Percentiles rank a stretch among this genome's conserved stretches.
phyloP scores from a whole-genome alignment of 1,140 invertebrate species.

The Camponotus pennsylvanicus region DNA sequence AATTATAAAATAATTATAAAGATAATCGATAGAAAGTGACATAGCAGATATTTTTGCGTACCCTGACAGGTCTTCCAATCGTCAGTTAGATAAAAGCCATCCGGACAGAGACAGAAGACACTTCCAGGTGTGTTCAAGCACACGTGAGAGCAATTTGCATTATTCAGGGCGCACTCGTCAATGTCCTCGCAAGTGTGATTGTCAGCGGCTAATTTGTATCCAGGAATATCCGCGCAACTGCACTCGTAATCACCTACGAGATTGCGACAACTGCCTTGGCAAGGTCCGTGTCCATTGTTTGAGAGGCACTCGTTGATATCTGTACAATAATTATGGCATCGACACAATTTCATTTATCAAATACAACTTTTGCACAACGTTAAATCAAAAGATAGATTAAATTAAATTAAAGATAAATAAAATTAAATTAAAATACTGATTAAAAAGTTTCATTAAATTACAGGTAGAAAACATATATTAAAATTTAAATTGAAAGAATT shows the following conservation, averaged over 20 bases:
- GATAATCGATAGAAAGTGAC: background rate
- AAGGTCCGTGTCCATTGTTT: constrained; percentile 90
- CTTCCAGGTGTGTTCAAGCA: constrained; percentile 88
- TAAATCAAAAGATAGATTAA: no score
- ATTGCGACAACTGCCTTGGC: constrained; percentile 90
- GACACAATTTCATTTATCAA: background rate
- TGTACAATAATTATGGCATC: constrained; percentile 62
- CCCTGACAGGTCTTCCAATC: constrained; percentile 87
- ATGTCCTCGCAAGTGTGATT: constrained; percentile 87
- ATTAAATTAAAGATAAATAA: background rate
- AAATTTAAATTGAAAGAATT: background rate
- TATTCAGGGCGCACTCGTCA: constrained; percentile 88
- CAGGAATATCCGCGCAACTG: constrained; percentile 87
- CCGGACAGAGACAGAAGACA: constrained; percentile 88
- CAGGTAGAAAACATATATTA: background rate
- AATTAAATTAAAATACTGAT: constrained; percentile 2
- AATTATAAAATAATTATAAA: no score
- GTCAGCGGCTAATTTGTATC: constrained; percentile 88
- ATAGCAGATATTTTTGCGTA: constrained; percentile 60
- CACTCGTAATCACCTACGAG: constrained; percentile 88
- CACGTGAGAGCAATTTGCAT: constrained; percentile 87
- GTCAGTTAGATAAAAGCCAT: constrained; percentile 86
- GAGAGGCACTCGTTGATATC: constrained; percentile 89
- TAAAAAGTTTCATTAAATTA: background rate
- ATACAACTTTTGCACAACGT: no score